Evolutionary conservation across 2,113 vertebrate species (phyloP), one percentile per base, ranked within the genome.

Genomic region (Petrocephalus zakoni): DNA sequence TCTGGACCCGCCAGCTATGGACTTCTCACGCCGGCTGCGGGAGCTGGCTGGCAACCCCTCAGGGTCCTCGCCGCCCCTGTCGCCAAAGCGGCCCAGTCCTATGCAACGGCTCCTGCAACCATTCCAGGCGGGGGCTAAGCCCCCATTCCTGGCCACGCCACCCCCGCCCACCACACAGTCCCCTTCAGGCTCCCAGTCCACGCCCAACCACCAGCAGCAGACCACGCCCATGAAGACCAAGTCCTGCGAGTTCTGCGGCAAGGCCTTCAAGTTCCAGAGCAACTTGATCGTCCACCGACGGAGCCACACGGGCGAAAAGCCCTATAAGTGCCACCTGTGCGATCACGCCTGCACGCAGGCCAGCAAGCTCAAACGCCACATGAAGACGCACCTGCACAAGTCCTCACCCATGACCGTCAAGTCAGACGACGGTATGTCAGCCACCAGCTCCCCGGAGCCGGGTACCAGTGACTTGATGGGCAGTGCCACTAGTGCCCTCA

Each of bases 211-310:
- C 47, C 86, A 88, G n/a, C 95, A 93, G 75, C 97, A 97, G 68
- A 95, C 93, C 51, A 95, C 97, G 68, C 96, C 97, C 87, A 94
- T 97, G 92, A 99, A 99, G 95, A 95, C 97, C 93, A 99, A 99
- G 94, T 99, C 98, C 8, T 99, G 98, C 37, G 98, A 99, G 94
- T 99, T 99, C 94, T 99, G 98, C 17, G 98, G 98, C 91, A 99
- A 99, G 96, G 97, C 97, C 89, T 99, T 99, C 95, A 99, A 99
- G 94, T 99, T 99, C 94, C 98, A 99, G 96, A 99, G 98, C 95
- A 99, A 99, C 96, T 94, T 99, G 93, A 98, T 99, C 42, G 98
- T 99, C 90, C 98, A 99, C 92, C 96, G 98, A 90, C 97, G 98
- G 88, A 99, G 98, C 96, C 98, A 99, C 96, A 99, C 98, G 0